These are phyloP conservation scores for Apotomis turbidana DNA, from an alignment of 2,888 invertebrate species.

Conservation along the genomic window DNA sequence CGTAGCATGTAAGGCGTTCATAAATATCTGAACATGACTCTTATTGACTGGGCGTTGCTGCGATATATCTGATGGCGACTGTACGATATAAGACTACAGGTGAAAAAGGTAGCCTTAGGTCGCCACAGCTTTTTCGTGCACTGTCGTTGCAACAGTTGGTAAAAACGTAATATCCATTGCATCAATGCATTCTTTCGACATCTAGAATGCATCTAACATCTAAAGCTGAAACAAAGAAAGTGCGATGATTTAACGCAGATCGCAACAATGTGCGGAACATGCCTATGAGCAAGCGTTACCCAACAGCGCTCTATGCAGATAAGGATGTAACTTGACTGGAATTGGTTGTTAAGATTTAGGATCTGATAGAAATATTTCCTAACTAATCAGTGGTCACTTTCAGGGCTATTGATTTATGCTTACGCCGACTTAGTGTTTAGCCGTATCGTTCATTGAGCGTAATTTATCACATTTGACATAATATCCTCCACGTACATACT, in stretches of 20 bases:
- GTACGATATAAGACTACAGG: no score
- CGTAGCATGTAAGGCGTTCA: no score
- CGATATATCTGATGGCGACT: no score
- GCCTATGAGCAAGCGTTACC: slow-evolving; percentile 30
- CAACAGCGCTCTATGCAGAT: slow-evolving; percentile 1
- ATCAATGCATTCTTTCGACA: slow-evolving; percentile 54
- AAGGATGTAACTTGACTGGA: neutral
- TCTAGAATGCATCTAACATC: slow-evolving; percentile 48
- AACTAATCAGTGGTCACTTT: neutral
- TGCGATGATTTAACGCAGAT: slow-evolving; percentile 46
- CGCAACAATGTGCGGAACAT: slow-evolving; percentile 65
- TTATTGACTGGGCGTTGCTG: no score
- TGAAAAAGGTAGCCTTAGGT: neutral
- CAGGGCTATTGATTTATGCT: no score
- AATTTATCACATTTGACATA: no score
- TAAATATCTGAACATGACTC: no score
- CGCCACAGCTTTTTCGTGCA: neutral
- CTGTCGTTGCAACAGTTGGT: slow-evolving; percentile 38
- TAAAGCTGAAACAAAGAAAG: slow-evolving; percentile 53
- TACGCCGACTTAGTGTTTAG: no score
- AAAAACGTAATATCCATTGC: slow-evolving; percentile 46
- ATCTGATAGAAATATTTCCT: neutral
- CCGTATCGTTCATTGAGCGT: no score
- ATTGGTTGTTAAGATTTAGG: neutral
- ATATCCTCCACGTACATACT: no score